These are phyloP conservation scores for Bambusicola thoracicus DNA, from an alignment of 2,113 vertebrate genomes.

Conservation along the genomic window DNA sequence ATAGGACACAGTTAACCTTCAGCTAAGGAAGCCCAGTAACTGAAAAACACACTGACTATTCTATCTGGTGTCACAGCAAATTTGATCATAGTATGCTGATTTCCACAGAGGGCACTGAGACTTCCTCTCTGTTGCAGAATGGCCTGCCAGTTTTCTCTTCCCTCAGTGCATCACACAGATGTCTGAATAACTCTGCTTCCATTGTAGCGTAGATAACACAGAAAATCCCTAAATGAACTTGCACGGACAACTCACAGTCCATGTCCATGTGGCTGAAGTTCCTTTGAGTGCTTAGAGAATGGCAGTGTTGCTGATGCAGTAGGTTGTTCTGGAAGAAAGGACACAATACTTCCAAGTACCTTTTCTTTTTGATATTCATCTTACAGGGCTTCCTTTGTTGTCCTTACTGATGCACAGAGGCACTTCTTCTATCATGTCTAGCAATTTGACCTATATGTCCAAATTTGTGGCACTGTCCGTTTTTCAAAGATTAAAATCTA, in stretches of 20 bases:
- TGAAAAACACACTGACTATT: neutral
- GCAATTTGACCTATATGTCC: neutral
- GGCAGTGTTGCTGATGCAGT: neutral
- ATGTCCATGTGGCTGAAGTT: neutral
- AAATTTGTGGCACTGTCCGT: neutral
- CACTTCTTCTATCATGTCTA: neutral
- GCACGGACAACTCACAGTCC: neutral
- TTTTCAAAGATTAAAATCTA: neutral
- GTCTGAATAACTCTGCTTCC: neutral
- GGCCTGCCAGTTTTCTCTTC: neutral
- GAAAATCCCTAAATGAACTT: neutral
- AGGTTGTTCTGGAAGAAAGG: neutral
- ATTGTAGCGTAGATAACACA: neutral
- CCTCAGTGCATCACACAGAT: neutral
- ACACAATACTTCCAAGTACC: neutral
- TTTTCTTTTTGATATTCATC: neutral
- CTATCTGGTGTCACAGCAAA: constrained; percentile 3
- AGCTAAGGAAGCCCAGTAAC: neutral
- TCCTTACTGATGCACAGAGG: neutral
- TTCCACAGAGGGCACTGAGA: neutral
- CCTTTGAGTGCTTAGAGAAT: neutral
- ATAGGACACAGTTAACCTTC: constrained; percentile 16
- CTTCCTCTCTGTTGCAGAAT: neutral
- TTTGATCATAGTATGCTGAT: neutral
- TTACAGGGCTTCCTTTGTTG: neutral